phyloP scores from a whole-genome alignment of 1,140 invertebrate species.

The Helicoverpa zea region DNA sequence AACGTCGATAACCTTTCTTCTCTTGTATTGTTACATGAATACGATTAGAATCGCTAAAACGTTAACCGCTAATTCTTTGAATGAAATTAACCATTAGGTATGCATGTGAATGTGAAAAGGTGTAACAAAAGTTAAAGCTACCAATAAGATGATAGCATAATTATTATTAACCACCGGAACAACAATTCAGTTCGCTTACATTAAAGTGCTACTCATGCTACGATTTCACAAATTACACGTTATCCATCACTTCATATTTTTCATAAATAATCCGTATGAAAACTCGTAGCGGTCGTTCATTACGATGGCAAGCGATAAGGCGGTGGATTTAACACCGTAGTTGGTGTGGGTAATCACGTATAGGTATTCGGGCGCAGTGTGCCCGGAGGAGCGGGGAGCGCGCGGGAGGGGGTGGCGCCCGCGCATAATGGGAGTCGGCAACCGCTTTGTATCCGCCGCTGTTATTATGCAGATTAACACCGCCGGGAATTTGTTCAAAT shows the following conservation, averaged over 20 bases:
- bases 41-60: not conserved
- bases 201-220: conserved; percentile 29
- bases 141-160: conserved; percentile 22
- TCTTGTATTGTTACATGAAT: not conserved
- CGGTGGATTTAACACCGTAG: conserved; percentile 59
- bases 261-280: conserved; percentile 53
- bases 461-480: conserved; percentile 87
- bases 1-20: conserved; percentile 32
- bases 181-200: conserved; percentile 10
- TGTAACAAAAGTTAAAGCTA: not conserved
- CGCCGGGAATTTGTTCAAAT: conserved; percentile 85
- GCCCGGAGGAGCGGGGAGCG: conserved; percentile 48
- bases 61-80: not conserved
- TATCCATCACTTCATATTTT: conserved; percentile 50
- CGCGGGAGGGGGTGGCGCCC: conserved; percentile 73
- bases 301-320: conserved; percentile 63
- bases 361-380: conserved; percentile 45
- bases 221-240: conserved; percentile 54
- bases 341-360: conserved; percentile 51
- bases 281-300: conserved; percentile 54
- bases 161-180: conserved; percentile 19
- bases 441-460: conserved; percentile 81
- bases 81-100: not conserved
- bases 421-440: conserved; percentile 81
- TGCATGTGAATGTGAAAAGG: not conserved